Evolutionary conservation across 2,797 vertebrate species (phyloP), one percentile per base, ranked within the genome.

Genomic region (Pangasius sanitwongsei): DNA sequence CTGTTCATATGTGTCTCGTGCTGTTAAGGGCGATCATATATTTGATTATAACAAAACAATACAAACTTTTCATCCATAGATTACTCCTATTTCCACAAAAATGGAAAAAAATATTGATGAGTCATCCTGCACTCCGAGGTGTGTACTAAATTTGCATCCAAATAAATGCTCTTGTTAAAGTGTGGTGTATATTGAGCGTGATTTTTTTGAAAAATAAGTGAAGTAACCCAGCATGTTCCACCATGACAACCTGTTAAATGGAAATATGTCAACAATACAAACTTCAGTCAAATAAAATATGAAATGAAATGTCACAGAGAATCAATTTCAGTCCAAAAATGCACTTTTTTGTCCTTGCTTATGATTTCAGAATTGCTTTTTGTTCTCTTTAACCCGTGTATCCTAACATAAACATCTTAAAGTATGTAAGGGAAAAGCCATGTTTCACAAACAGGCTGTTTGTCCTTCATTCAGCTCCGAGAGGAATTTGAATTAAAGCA

Each of bases 401-500:
- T 74, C 69, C 65, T 65, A 41, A 2, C 28, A 1, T 81, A 77
- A 82, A 48, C 57, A 83, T 65, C 44, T 75, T 88, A 75, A 93
- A 91, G 83, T 55, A 5, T 13, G 31, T 0, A 15, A 78, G 23
- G 53, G 84, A 89, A 87, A 83, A 48, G 37, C 41, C 87, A 87
- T 80, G 82, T 92, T 93, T 93, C 91, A 85, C 88, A 90, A 93
- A 92, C 85, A 89, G 93, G 83, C 89, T 86, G 85, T 93, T 90
- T 28, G 20, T 88, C 85, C 91, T 91, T 93, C 91, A 88, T 90
- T 90, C 87, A 90, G 55, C 93, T 93, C 87, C n/a, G 75, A 83
- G 67, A 87, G 72, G 94, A 93, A 95, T 95, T 92, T 92, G 89
- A 94, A 94, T 93, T 53, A 91, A 88, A 23, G 75, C 88, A 90